These are phyloP conservation scores for Cololabis saira DNA, from an alignment of 2,113 vertebrate genomes.

Conservation along the genomic window DNA sequence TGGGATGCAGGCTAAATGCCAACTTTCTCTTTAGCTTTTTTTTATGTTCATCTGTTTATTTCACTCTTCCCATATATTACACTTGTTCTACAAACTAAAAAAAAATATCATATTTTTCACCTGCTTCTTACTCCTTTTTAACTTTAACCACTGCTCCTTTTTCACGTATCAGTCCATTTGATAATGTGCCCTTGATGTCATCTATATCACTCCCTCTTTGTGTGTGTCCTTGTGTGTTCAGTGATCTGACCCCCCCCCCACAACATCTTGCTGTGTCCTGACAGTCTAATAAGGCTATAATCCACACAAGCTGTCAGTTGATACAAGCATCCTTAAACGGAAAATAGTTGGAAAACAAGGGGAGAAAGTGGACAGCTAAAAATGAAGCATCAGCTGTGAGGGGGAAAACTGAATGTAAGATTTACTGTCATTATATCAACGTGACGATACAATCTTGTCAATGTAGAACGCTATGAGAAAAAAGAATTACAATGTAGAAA, in stretches of 20 bases:
- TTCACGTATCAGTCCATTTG: slow-evolving; percentile 22
- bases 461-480: slow-evolving; percentile 1
- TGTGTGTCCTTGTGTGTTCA: slow-evolving; percentile 62
- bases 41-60: slow-evolving; percentile 29
- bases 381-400: slow-evolving; percentile 79
- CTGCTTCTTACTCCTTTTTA: neutral
- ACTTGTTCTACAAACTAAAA: slow-evolving; percentile 7
- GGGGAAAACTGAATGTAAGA: slow-evolving; percentile 48
- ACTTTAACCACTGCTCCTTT: neutral
- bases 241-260: slow-evolving; percentile 80
- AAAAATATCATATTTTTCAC: slow-evolving; percentile 1
- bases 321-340: slow-evolving; percentile 83
- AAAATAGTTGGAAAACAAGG: slow-evolving; percentile 67
- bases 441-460: slow-evolving; percentile 21
- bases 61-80: slow-evolving; percentile 30
- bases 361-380: slow-evolving; percentile 74
- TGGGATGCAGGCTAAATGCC: slow-evolving; percentile 73
- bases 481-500: neutral
- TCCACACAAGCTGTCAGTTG: slow-evolving; percentile 87
- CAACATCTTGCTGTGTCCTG: slow-evolving; percentile 84
- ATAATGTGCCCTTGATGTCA: neutral
- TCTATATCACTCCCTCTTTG: slow-evolving; percentile 38
- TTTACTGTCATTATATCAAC: slow-evolving; percentile 52
- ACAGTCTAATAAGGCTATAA: slow-evolving; percentile 84
- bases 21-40: slow-evolving; percentile 46